These are phyloP conservation scores for Falco peregrinus DNA, from an alignment of 2,797 vertebrate genomes.

Conservation along the genomic window DNA sequence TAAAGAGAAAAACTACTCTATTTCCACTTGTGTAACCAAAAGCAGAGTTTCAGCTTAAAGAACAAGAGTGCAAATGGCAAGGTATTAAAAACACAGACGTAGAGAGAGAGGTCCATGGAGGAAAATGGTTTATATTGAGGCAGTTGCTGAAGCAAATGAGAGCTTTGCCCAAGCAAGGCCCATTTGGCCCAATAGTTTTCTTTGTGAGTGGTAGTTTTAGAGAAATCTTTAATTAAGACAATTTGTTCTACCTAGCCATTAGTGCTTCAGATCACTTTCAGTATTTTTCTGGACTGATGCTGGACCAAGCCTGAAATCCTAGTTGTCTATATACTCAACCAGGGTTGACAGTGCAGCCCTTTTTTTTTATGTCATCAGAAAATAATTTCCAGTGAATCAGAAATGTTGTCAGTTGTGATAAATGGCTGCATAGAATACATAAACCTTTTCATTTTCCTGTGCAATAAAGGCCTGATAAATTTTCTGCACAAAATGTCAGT, in stretches of 20 bases:
- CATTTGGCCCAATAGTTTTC: neutral
- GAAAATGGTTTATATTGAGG: constrained; percentile 17
- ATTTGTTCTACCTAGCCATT: neutral
- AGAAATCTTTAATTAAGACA: neutral
- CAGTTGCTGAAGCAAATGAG: neutral
- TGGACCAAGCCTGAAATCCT: neutral
- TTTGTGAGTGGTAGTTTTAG: neutral
- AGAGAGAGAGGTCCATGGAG: neutral
- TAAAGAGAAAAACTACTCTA: constrained; percentile 2
- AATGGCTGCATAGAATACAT: neutral
- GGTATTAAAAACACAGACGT: constrained; percentile 50
- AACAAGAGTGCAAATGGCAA: constrained; percentile 31
- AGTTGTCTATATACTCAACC: fast-evolving
- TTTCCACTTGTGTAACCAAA: constrained; percentile 29
- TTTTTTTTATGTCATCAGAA: neutral
- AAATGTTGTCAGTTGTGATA: neutral
- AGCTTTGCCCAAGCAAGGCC: neutral
- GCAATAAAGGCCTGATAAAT: neutral
- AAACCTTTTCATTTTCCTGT: neutral
- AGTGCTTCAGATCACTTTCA: neutral
- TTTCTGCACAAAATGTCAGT: neutral
- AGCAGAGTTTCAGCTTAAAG: constrained; percentile 27
- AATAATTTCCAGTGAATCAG: neutral
- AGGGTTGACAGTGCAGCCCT: neutral
- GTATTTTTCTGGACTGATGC: neutral